Evolutionary conservation across 2,888 invertebrate species (phyloP), one percentile per base, ranked within the genome.

Genomic region (Metellina segmentata): DNA sequence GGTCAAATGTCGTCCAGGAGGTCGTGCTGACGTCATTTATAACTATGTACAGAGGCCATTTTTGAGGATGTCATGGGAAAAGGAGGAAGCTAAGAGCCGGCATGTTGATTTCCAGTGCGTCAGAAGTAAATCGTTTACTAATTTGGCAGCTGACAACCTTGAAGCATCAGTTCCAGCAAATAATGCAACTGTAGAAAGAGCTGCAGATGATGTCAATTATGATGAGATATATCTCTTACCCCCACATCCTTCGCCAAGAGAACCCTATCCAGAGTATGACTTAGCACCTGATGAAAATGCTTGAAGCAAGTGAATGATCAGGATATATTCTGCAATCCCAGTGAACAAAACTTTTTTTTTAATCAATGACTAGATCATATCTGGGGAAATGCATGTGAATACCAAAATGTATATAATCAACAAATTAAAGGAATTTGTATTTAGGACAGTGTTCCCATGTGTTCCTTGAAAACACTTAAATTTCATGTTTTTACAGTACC

Each of bases 21-120:
- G 98, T 0, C 96, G 99, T 5, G 98, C 99, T 0, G 99, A 99
- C 95, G 98, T 99, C 0, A 99, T 99, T 93, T 99, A 99, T 96
- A 99, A 99, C 95, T 99, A 99, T 95, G 99, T 99, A 0, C 99
- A 99, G 95, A 96, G 99, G 0, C 99, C 99, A 0, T 99, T 99
- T 95, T 98, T 99, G 85, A 98, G 99, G 94, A 98, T 98, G 98
- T 98, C 98, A 0, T 99, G 99, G 99, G 99, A 99, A 95, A 99
- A 99, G 94, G 99, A 99, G 94, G 99, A 99, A 94, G 99, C 99
- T 0, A 99, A 99, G 94, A 98, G 98, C 94, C 97, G 99, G 0
- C 99, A 99, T 95, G 99, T 99, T 0, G 99, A 99, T 95, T 99
- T 99, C 93, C 98, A 99, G 95, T 99, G 99, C 95, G 98, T 99